Conservation (phyloP, 2,797 vertebrate species). For the Thalassophryne amazonica region DNA sequence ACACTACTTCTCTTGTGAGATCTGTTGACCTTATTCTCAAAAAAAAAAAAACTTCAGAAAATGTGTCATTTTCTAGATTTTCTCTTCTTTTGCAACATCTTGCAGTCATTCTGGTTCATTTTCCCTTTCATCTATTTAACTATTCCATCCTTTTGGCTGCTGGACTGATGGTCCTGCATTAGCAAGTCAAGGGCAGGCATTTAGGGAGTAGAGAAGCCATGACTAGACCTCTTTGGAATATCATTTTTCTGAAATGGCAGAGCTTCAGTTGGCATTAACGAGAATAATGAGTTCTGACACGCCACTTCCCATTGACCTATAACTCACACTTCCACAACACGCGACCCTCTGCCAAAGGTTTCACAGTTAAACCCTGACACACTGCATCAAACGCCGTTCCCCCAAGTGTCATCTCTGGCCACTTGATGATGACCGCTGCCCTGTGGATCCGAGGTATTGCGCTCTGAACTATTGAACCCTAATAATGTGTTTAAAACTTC, state of each 20-base stretch:
- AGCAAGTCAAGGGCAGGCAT: constrained; percentile 65
- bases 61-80: neutral
- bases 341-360: constrained; percentile 47
- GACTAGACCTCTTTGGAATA: constrained; percentile 56
- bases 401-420: constrained; percentile 40
- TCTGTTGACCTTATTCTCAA: neutral
- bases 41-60: too few relatives aligned
- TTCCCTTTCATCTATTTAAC: constrained; percentile 33
- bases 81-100: neutral
- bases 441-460: constrained; percentile 43
- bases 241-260: constrained; percentile 53
- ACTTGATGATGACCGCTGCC: constrained; percentile 29
- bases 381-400: constrained; percentile 33
- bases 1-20: neutral
- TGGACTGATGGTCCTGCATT: constrained; percentile 51
- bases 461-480: constrained; percentile 53
- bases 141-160: constrained; percentile 53
- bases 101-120: constrained; percentile 25
- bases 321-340: constrained; percentile 39
- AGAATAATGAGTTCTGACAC: constrained; percentile 70
- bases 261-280: constrained; percentile 60
- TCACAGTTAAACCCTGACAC: constrained; percentile 57
- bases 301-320: constrained; percentile 63
- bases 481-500: constrained; percentile 69
- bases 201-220: constrained; percentile 46